Percentiles rank a stretch among this genome's conserved stretches.
Evolutionary conservation across 2,113 vertebrate genomes (phyloP).

Genomic region (Carollia perspicillata): DNA sequence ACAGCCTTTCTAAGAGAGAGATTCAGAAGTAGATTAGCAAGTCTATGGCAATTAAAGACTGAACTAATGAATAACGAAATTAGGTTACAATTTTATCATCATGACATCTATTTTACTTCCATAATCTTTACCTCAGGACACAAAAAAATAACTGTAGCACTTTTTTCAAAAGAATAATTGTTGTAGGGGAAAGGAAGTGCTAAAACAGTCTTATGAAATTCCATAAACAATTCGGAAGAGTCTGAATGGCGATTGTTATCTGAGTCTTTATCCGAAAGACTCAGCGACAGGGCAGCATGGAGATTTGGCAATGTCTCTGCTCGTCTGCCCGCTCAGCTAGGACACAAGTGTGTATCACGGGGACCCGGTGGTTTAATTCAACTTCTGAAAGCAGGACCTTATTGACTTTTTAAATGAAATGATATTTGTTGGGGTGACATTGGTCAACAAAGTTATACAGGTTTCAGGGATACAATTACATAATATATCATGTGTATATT

Average conservation of each 20-base stretch:
- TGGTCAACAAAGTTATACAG: no score
- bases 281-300: background rate
- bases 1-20: constrained; percentile 15
- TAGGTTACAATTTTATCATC: constrained; percentile 45
- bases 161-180: constrained; percentile 15
- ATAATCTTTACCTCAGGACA: constrained; percentile 25
- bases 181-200: constrained; percentile 7
- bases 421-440: no score
- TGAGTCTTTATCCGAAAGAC: constrained; percentile 50
- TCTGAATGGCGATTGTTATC: background rate
- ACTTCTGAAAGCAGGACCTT: constrained; percentile 6
- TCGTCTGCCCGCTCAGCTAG: constrained; percentile 35
- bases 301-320: background rate
- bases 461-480: no score
- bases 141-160: background rate
- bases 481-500: no score
- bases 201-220: constrained; percentile 35
- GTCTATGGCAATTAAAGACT: constrained; percentile 36
- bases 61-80: constrained; percentile 53
- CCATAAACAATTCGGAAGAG: background rate
- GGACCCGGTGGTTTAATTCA: background rate
- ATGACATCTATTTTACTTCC: constrained; percentile 46
- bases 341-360: background rate
- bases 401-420: background rate
- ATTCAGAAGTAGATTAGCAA: constrained; percentile 44